Base-by-base conservation (phyloP, 2,888 invertebrate species). In the Lumbricus terrestris region DNA sequence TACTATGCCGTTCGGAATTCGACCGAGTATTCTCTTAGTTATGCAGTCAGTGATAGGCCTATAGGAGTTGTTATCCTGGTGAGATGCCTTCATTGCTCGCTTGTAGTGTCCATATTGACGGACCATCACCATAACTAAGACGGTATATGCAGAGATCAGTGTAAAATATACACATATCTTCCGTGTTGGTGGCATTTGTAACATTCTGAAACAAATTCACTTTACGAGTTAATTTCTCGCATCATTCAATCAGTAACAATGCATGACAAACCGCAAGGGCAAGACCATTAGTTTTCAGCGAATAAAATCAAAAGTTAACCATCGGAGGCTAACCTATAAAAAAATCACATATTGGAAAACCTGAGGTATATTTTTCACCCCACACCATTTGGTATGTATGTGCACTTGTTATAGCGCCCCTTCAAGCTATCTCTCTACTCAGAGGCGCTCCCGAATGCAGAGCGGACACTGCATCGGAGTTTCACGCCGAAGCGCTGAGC, bases 21-120 rank as follows among this genome's bases (percentile, higher is more conserved):
- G 29, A 16, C 92, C 92, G 29, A 91, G 40, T 33, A 91, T 88
- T 18, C 90, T 89, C 34, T 89, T 88, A 3, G 92, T 92, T 18
- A 92, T 89, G 54, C 92, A 92, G 89, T 92, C 82, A 38, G 90
- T 90, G 69, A 91, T 82, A n/a, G n/a, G n/a, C n/a, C n/a, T n/a
- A 23, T 34, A 54, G n/a, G 69, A 69, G 6, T n/a, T n/a, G 29
- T 4, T 69, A n/a, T n/a, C n/a, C n/a, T 0, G n/a, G 0, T 29
- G 69, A n/a, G n/a, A n/a, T 69, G n/a, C n/a, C n/a, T n/a, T 15
- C 69, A 8, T 69, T 69, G n/a, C 69, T 69, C 11, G 69, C 29
- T 69, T n/a, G n/a, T 3, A 5, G 29, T 11, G 69, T 69, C 69
- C 69, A 4, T 11, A 11, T 1, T 11, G 69, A 29, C 69, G 29